Percentiles rank a stretch among this genome's conserved stretches.
Evolutionary conservation across 2,888 invertebrate genomes (phyloP).

Genomic region (Caenorhabditis sp.): DNA sequence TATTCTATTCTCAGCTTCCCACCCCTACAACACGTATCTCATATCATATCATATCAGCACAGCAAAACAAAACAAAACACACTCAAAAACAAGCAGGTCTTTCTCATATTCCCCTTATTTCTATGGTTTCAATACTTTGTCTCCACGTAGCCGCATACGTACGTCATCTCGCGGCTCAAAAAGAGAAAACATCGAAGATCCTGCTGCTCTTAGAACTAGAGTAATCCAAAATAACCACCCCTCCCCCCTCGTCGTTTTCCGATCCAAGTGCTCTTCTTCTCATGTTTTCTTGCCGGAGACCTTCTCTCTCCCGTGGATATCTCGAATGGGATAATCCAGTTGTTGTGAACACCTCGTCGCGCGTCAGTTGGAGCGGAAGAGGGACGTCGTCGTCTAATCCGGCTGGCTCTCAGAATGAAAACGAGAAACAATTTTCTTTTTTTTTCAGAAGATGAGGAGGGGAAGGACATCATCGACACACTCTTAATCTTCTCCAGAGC

Average conservation of each 20-base stretch:
- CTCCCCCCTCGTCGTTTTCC: no score
- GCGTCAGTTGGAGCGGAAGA: slow-evolving; percentile 42
- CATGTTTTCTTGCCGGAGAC: no score
- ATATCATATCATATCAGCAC: no score
- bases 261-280: slow-evolving; percentile 7
- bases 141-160: no score
- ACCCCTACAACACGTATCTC: no score
- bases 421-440: slow-evolving; percentile 39
- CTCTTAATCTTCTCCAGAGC: slow-evolving; percentile 28
- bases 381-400: slow-evolving; percentile 56
- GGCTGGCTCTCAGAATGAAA: slow-evolving; percentile 18
- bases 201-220: neutral
- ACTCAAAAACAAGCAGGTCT: no score
- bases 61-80: no score
- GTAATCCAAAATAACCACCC: slow-evolving; percentile 29
- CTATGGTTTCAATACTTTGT: no score
- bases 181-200: slow-evolving; percentile 39
- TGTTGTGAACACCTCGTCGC: slow-evolving; percentile 51
- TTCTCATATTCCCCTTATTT: no score
- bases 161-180: no score
- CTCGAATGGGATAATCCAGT: slow-evolving; percentile 55
- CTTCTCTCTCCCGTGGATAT: slow-evolving; percentile 18
- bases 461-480: neutral
- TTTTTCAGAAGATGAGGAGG: no score
- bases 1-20: no score